A percentile compares a stretch with the other conserved stretches of the same genome.
Evolutionary conservation across 2,888 invertebrate genomes (phyloP).

Genomic region (Dysmachus trigonus): DNA sequence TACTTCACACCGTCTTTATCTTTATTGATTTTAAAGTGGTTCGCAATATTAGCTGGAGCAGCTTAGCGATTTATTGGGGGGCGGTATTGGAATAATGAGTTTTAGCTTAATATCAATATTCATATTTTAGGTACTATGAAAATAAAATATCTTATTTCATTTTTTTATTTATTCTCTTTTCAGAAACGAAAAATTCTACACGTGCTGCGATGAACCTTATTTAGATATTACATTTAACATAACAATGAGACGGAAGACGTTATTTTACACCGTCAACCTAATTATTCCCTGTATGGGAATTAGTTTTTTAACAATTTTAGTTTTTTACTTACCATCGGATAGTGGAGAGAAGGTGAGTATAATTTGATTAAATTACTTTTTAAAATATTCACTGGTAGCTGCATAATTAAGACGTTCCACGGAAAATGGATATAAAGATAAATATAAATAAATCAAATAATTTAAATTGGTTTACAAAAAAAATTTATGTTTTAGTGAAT

Average conservation of each 20-base stretch:
- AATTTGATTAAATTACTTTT: background rate
- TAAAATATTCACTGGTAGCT: background rate
- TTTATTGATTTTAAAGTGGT: background rate
- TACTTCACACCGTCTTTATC: background rate
- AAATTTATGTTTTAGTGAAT: too few species aligned
- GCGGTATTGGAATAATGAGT: background rate
- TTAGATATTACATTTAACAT: slow-evolving; percentile 97
- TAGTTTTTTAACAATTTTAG: slow-evolving; percentile 94
- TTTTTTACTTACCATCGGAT: slow-evolving; percentile 97
- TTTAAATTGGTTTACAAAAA: too few species aligned
- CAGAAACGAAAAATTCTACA: slow-evolving; percentile 93
- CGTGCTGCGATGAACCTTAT: slow-evolving; percentile 97
- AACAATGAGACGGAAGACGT: slow-evolving; percentile 93
- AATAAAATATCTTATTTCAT: background rate
- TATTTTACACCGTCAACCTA: slow-evolving; percentile 96
- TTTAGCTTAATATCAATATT: background rate
- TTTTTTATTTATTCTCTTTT: slow-evolving; percentile 52
- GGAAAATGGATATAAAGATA: too few species aligned
- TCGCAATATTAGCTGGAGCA: background rate
- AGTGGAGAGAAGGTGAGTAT: slow-evolving; percentile 92
- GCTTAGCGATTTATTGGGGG: background rate
- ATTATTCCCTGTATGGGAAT: slow-evolving; percentile 98
- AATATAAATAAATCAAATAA: too few species aligned
- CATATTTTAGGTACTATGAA: background rate
- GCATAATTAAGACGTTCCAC: background rate